Conservation (phyloP, 2,888 invertebrate species). For the Eilema caniola region DNA sequence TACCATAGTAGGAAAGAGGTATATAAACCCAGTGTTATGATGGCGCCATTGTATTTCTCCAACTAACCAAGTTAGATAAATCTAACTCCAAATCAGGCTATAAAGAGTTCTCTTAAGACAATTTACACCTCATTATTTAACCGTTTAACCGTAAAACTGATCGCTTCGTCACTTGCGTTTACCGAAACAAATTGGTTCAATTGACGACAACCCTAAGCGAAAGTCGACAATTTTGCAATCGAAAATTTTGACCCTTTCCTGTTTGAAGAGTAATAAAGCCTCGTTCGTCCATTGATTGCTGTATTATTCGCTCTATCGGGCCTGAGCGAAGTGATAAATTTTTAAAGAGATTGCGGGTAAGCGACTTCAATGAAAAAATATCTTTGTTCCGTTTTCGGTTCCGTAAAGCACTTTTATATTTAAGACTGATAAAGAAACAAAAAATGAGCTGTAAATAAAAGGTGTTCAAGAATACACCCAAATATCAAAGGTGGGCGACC, state of each 20-base stretch:
- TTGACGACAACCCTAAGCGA: slow-evolving; percentile 42
- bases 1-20: no score
- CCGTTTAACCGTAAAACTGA: not conserved
- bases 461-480: not conserved
- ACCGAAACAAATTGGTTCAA: slow-evolving; percentile 23
- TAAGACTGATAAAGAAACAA: not conserved
- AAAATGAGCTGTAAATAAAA: not conserved
- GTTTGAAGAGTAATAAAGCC: slow-evolving; percentile 31
- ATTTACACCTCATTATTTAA: not conserved
- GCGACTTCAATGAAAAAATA: not conserved
- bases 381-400: not conserved
- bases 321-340: slow-evolving; percentile 19
- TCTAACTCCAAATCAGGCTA: not conserved
- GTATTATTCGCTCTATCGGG: slow-evolving; percentile 23
- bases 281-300: slow-evolving; percentile 34
- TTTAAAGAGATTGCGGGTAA: slow-evolving; percentile 27
- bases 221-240: slow-evolving; percentile 50
- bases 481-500: not conserved
- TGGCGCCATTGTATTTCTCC: not conserved
- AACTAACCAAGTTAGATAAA: not conserved
- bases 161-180: slow-evolving; percentile 14
- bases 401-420: slow-evolving; percentile 1
- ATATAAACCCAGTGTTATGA: not conserved
- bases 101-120: not conserved
- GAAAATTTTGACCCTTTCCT: slow-evolving; percentile 50